These are phyloP conservation scores for Vulpes ferrilata DNA, from an alignment of 2,113 vertebrate species.

Conservation along the genomic window DNA sequence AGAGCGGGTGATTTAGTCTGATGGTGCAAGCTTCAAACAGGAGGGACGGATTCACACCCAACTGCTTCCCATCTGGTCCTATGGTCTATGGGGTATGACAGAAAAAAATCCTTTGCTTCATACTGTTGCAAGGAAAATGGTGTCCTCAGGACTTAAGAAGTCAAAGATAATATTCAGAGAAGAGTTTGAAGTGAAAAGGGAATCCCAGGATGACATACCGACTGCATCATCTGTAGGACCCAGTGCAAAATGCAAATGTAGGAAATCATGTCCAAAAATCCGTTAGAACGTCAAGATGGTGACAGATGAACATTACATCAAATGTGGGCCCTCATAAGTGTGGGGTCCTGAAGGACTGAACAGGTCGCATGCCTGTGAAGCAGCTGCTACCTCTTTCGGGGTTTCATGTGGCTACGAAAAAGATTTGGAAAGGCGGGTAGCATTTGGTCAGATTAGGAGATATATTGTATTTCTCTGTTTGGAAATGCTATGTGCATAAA, in stretches of 20 bases:
- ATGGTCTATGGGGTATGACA: fast-evolving
- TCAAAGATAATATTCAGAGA: not conserved
- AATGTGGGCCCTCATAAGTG: not conserved
- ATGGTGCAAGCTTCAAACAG: not conserved
- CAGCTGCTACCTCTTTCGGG: not conserved
- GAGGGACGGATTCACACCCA: not conserved
- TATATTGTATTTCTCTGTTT: not conserved
- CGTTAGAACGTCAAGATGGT: not conserved
- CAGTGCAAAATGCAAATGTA: not conserved
- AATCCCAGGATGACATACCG: not conserved
- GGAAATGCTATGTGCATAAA: not conserved
- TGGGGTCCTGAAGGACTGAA: fast-evolving
- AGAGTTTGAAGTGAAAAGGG: not conserved
- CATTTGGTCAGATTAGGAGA: not conserved
- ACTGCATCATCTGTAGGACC: not conserved
- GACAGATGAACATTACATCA: not conserved
- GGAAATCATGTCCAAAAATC: not conserved
- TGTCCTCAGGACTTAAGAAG: not conserved
- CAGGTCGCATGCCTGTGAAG: not conserved
- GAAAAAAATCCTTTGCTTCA: not conserved
- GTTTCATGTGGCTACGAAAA: not conserved
- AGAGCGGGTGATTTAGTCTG: not conserved
- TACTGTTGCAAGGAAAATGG: not conserved
- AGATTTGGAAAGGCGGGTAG: not conserved
- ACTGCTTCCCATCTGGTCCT: not conserved